These are phyloP conservation scores for Cephus pygmeus DNA, from an alignment of 2,888 invertebrate species.

Conservation along the genomic window DNA sequence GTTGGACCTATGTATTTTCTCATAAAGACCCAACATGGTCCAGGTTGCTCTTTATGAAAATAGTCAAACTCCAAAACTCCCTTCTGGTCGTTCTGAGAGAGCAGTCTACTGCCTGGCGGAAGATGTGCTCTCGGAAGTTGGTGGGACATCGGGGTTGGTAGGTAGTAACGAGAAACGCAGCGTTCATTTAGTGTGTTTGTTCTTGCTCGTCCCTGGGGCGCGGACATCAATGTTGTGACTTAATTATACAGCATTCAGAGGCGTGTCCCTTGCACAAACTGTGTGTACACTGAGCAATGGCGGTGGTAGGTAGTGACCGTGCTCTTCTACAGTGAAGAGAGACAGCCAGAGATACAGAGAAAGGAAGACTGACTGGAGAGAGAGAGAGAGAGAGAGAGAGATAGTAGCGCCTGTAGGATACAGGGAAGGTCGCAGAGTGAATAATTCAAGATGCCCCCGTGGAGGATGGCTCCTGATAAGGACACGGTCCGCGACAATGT, in stretches of 20 bases:
- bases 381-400: no score
- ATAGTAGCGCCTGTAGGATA: no score
- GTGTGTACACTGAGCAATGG: slow-evolving; percentile 36
- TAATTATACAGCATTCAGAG: slow-evolving; percentile 65
- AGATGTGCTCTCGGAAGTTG: slow-evolving; percentile 16
- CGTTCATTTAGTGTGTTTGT: slow-evolving; percentile 65
- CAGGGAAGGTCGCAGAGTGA: slow-evolving; percentile 34
- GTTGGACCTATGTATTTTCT: slow-evolving; percentile 7
- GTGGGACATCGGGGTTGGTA: slow-evolving; percentile 17
- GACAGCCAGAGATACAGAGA: no score
- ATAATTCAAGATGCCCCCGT: slow-evolving; percentile 53
- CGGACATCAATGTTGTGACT: slow-evolving; percentile 61
- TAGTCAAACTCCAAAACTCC: no score
- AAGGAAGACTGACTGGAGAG: no score
- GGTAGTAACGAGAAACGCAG: slow-evolving; percentile 50
- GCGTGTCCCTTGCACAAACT: slow-evolving; percentile 57
- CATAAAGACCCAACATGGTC: not conserved
- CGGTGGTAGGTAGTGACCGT: slow-evolving; percentile 39
- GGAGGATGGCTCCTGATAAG: slow-evolving; percentile 35
- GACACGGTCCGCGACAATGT: slow-evolving; percentile 39
- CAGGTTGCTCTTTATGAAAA: not conserved
- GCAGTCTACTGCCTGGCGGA: slow-evolving; percentile 17
- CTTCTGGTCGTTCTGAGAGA: not conserved
- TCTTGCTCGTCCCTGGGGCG: slow-evolving; percentile 55
- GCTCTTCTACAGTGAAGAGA: slow-evolving; percentile 20